A percentile compares a stretch with the other conserved stretches of the same genome.
Conservation (phyloP, 2,113 vertebrate genomes). For the Physeter macrocephalus region DNA sequence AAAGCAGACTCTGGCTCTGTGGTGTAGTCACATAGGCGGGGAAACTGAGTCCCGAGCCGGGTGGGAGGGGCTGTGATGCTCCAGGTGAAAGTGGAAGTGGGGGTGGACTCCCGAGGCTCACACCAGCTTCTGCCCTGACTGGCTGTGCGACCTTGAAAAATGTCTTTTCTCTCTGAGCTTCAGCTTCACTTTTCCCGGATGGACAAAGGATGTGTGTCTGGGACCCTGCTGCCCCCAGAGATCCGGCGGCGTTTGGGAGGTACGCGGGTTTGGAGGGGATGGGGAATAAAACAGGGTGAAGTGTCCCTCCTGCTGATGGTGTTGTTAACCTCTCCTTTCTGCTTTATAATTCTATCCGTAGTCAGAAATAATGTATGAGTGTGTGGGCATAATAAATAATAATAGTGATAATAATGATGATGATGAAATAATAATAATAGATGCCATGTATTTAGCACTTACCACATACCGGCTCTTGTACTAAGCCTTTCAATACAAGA, state of each 20-base stretch:
- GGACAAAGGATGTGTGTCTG: neutral
- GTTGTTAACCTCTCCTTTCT: neutral
- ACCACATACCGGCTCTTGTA: neutral
- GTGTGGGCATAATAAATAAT: neutral
- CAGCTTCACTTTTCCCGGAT: neutral
- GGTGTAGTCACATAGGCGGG: neutral
- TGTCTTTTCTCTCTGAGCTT: neutral
- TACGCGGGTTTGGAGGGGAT: neutral
- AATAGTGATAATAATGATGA: neutral
- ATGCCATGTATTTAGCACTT: neutral
- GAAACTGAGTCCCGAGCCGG: conserved; percentile 43
- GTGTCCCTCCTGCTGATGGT: neutral
- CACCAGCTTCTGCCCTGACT: neutral
- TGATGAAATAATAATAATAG: neutral
- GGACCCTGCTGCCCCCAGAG: neutral
- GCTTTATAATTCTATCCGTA: neutral
- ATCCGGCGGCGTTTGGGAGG: neutral
- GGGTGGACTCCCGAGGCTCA: neutral
- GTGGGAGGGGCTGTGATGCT: neutral
- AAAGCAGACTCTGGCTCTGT: neutral
- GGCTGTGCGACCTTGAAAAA: neutral
- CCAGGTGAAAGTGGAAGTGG: neutral
- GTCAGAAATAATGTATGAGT: neutral
- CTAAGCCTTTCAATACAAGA: neutral
- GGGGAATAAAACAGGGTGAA: neutral